Evolutionary conservation across 1,140 invertebrate genomes (phyloP).

Genomic region (Trichonephila clavipes): DNA sequence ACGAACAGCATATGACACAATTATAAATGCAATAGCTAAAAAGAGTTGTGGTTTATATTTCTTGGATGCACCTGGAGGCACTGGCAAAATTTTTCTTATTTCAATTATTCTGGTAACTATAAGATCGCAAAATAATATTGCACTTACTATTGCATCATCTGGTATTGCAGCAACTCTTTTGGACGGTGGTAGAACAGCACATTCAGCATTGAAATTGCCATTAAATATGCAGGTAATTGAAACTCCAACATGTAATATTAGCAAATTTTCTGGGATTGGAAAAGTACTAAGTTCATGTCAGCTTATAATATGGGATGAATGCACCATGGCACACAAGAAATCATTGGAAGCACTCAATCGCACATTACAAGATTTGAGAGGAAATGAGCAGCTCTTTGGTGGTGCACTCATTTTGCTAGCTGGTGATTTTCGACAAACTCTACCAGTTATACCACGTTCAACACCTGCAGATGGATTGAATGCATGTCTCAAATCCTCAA

Average conservation of each 20-base stretch:
- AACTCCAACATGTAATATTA: no score
- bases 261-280: conserved; percentile 23
- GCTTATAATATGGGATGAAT: conserved; percentile 78
- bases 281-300: conserved; percentile 63
- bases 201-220: no score
- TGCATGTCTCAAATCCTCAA: background rate
- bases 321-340: conserved; percentile 77
- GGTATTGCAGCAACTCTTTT: conserved; percentile 83
- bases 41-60: no score
- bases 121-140: conserved; percentile 79
- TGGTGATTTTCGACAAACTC: conserved; percentile 82
- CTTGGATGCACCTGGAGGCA: no score
- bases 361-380: conserved; percentile 79
- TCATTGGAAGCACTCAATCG: conserved; percentile 79
- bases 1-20: no score
- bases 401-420: conserved; percentile 79
- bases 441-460: conserved; percentile 80
- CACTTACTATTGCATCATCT: conserved; percentile 82
- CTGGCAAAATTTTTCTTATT: no score
- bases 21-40: no score
- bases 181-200: conserved; percentile 8
- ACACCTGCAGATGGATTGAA: conserved; percentile 66
- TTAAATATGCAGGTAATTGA: no score
- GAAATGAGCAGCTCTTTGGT: conserved; percentile 71
- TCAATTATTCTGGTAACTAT: no score